Evolutionary conservation across 2,888 invertebrate genomes (phyloP), one percentile per base, ranked within the genome.

Genomic region (Apamea monoglypha): DNA sequence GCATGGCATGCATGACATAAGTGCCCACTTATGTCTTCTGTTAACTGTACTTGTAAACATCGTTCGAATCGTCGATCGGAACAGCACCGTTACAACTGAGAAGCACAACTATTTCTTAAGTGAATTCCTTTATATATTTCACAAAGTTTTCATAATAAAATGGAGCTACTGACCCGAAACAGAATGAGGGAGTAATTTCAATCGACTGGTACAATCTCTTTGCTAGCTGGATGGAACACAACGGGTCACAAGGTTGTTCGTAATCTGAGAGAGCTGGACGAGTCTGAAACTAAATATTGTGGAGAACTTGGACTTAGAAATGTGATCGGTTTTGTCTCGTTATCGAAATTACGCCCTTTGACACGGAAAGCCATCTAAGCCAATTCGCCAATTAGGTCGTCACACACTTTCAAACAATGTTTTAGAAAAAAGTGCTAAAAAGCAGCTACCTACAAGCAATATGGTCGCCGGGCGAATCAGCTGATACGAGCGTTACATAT

Each of bases 61-160:
- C 18, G 66, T 72, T 75, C 47, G 61, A 56, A 56, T 25, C 56
- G 10, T 56, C 12, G 56, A 85, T 82, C 47, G 12, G 18, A 76
- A 67, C 25, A 71, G 32, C 36, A 72, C 50, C 61, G 68, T 67
- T 74, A 36, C 56, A 67, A 32, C 61, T 44, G 32, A 68, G 71
- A 16, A 75, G 61, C 59, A 40, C 50, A 76, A 81, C 69, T 82
- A 87, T 82, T 80, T 59, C 72, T 69, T 80, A 78, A 83, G 74
- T 78, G 78, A 79, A 88, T 87, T 78, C 74, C 70, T 73, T 73
- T 76, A 63, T 75, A 79, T 80, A 85, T 88, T 82, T 75, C 68
- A 64, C 77, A 83, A 79, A 86, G 77, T 88, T 81, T 81, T 79
- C 76, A 71, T 81, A 72, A 73, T 66, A 76, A 80, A 74, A 79